phyloP scores from a whole-genome alignment of 2,113 vertebrate species.

The Tichodroma muraria region DNA sequence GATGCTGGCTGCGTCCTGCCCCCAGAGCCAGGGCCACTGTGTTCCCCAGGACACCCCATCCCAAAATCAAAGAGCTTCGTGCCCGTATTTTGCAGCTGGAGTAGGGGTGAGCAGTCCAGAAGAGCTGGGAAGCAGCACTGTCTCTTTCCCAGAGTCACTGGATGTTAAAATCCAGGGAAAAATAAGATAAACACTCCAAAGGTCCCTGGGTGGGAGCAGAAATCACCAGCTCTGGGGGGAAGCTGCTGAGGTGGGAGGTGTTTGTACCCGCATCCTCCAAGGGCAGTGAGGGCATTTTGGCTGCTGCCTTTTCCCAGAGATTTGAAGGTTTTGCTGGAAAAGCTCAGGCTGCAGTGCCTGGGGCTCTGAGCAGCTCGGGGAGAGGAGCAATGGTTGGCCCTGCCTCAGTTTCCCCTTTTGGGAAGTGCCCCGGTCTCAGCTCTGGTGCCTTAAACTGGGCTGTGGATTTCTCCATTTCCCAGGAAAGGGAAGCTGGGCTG shows the following conservation, averaged over 20 bases:
- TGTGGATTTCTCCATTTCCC: not conserved
- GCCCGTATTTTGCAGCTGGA: rapidly evolving
- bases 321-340: not conserved
- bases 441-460: not conserved
- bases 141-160: not conserved
- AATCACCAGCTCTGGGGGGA: not conserved
- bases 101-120: not conserved
- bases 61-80: not conserved
- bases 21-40: rapidly evolving
- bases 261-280: not conserved
- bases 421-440: not conserved
- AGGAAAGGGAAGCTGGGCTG: not conserved
- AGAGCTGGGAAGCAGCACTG: not conserved
- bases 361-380: not conserved
- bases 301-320: not conserved
- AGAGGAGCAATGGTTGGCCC: not conserved
- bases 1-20: not conserved
- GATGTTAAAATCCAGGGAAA: not conserved
- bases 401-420: not conserved
- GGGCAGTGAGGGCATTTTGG: not conserved
- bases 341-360: too few species aligned
- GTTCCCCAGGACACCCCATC: not conserved
- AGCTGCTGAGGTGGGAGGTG: not conserved
- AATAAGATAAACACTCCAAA: not conserved
- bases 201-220: rapidly evolving